Evolutionary conservation across 64 coral and sea anemone genomes (phyloP).

Genomic region (Actinia equina): DNA sequence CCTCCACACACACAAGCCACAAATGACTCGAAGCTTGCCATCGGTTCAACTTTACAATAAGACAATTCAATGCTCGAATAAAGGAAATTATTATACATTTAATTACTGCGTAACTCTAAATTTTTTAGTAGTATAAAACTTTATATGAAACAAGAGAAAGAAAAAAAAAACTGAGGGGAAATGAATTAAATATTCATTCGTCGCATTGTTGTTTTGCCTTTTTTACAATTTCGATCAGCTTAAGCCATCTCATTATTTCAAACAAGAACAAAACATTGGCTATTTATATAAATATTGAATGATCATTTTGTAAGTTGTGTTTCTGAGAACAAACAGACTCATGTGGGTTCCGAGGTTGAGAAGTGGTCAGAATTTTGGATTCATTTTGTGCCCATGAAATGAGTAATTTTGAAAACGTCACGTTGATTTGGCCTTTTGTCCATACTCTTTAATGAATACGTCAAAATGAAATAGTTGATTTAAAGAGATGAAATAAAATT

Average conservation of each 20-base stretch:
- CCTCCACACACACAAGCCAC: not conserved
- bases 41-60: not conserved
- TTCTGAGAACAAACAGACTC: not conserved
- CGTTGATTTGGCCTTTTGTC: not conserved
- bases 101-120: not conserved
- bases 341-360: conserved; percentile 19
- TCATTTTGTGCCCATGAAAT: not conserved
- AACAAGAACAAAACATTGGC: not conserved
- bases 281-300: not conserved
- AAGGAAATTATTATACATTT: not conserved
- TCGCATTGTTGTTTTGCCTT: not conserved
- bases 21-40: not conserved
- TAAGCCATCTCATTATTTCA: not conserved
- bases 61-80: not conserved
- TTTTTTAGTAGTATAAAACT: not conserved
- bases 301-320: not conserved
- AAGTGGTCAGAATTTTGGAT: not conserved
- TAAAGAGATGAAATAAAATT: not conserved
- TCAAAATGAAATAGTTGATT: not conserved
- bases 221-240: not conserved
- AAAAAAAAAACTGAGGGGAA: not conserved
- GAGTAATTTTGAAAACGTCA: conserved; percentile 4
- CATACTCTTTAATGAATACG: not conserved
- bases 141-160: not conserved
- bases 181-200: not conserved